Base-by-base conservation (phyloP, 1,140 invertebrate species). In the Acromyrmex echinatior region DNA sequence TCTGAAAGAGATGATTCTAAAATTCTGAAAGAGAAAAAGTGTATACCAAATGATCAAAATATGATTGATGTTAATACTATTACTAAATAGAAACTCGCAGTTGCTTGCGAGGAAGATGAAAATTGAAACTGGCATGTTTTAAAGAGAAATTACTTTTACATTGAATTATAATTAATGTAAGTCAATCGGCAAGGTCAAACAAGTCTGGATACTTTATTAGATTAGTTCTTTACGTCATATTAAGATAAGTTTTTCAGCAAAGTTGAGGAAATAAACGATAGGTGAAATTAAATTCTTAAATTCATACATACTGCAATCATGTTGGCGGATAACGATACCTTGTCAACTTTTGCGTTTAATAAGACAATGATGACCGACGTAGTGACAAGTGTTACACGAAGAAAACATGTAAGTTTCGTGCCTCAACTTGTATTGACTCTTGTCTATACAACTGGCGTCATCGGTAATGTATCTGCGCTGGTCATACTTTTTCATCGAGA, bases 381-480 rank as follows among this genome's bases (percentile, higher is more conserved):
- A 60, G 16, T 51, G 9, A 14, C 68, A 10, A 80, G 81, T 7
- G 2, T n/a, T 39, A 58, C 56, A 28, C 70, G 92, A 2, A 93
- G 80, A 93, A 96, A 92, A 73, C 92, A 95, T 87, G 79, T 96
- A 53, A 89, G 90, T 7, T 81, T 94, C 12, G 91, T 89, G 0
- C 79, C 91, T 7, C 96, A 96, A 90, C 86, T 95, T 4, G 88
- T 96, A 0, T 93, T 97, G 39, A 96, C 96, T 0, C 80, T 96
- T 9, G 95, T 96, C 53, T 97, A 97, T 86, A 84, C 96, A 5
- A 93, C 96, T 4, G 97, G 97, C 16, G 96, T 96, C 21, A 88
- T 96, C 10, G 97, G 96, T 3, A 97, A 97, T 88, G 86, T 96
- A 16, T 95, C 96, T 2, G 97, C 97, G 6, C 92, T 97, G n/a